Percentiles rank a stretch among this genome's conserved stretches.
These are phyloP conservation scores for Sturnira hondurensis DNA, from an alignment of 2,113 vertebrate genomes.

Conservation along the genomic window DNA sequence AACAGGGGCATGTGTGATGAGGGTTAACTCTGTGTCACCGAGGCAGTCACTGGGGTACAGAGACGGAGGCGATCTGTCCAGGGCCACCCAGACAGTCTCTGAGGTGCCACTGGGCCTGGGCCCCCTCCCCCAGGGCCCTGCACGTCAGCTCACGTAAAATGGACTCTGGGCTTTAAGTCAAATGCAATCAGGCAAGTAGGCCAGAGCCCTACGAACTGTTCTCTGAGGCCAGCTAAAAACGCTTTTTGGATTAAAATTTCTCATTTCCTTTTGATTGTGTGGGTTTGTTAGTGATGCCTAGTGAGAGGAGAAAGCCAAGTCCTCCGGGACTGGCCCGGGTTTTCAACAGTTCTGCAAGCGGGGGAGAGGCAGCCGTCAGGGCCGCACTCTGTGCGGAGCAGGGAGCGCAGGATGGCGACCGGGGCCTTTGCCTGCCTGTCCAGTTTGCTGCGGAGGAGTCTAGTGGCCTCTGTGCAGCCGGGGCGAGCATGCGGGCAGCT, in stretches of 20 bases:
- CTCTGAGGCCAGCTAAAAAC: background rate
- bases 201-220: background rate
- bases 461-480: background rate
- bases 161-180: background rate
- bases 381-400: background rate
- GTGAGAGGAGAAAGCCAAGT: background rate
- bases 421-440: rapidly evolving
- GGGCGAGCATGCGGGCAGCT: rapidly evolving
- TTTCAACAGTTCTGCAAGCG: rapidly evolving
- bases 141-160: background rate
- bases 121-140: background rate
- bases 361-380: rapidly evolving
- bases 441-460: background rate
- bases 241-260: background rate
- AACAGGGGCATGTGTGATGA: rapidly evolving
- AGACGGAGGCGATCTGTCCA: background rate
- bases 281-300: background rate
- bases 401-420: background rate
- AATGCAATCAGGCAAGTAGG: background rate
- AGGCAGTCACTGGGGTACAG: background rate
- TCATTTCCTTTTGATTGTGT: background rate
- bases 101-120: background rate
- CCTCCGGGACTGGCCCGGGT: background rate
- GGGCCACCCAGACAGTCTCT: background rate
- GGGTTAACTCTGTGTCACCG: background rate